phyloP scores from a whole-genome alignment of 2,888 invertebrate species.

The Thalpophila matura region DNA sequence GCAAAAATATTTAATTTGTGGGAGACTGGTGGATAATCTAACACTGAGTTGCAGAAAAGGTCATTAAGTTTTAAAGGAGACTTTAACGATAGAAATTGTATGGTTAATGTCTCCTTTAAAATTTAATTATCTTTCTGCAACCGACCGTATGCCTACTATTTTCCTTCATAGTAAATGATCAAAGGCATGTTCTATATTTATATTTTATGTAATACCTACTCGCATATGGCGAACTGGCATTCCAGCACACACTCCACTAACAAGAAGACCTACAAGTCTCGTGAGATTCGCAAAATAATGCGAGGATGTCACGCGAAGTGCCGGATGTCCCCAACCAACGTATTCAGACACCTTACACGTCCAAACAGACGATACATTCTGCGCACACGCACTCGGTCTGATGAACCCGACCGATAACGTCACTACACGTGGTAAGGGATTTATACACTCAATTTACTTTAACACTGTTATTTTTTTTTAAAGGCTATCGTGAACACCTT shows the following conservation, averaged over 20 bases:
- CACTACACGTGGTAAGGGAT: conserved; percentile 58
- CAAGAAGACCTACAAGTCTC: conserved; percentile 59
- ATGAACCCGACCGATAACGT: conserved; percentile 59
- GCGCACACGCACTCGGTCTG: conserved; percentile 52
- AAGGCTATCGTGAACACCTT: not conserved
- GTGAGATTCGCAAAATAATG: conserved; percentile 56
- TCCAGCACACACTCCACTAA: conserved; percentile 51
- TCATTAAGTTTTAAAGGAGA: too few species aligned
- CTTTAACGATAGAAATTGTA: too few species aligned
- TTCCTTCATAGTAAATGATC: not conserved
- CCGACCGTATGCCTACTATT: too few species aligned
- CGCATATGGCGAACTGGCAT: conserved; percentile 44
- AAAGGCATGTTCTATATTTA: conserved; percentile 3
- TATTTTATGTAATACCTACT: not conserved
- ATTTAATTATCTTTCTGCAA: too few species aligned
- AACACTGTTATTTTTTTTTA: conserved; percentile 21
- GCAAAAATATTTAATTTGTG: too few species aligned
- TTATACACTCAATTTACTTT: conserved; percentile 61
- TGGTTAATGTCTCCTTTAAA: too few species aligned
- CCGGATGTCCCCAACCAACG: conserved; percentile 58
- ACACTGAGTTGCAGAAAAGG: too few species aligned
- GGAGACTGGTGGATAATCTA: too few species aligned
- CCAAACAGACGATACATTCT: conserved; percentile 52
- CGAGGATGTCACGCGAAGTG: conserved; percentile 64
- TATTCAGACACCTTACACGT: conserved; percentile 51